Conservation (phyloP, 2,113 vertebrate genomes). For the Laticauda laticaudata region DNA sequence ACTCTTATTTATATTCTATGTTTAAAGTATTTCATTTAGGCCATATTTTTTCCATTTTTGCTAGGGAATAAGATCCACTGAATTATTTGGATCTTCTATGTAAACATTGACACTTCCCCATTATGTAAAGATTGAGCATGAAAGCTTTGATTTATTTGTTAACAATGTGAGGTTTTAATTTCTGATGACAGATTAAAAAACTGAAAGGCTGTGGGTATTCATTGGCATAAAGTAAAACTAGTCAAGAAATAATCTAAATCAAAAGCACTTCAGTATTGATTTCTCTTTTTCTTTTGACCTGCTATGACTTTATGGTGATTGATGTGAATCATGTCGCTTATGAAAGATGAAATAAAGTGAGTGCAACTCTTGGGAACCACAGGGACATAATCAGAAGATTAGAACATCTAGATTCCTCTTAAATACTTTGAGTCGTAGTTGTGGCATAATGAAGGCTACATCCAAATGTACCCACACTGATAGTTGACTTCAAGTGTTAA, state of each 20-base stretch:
- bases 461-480: neutral
- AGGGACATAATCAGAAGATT: neutral
- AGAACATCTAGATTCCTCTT: neutral
- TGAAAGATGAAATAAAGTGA: constrained; percentile 39
- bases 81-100: neutral
- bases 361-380: constrained; percentile 1
- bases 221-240: neutral
- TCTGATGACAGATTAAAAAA: neutral
- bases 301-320: constrained; percentile 24
- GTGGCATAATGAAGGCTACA: neutral
- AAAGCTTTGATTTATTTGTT: neutral
- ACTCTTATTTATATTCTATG: neutral
- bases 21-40: neutral
- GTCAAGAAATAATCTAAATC: neutral
- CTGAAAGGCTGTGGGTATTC: accelerated
- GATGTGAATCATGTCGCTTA: constrained; percentile 25
- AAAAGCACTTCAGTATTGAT: neutral
- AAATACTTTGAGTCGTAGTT: neutral
- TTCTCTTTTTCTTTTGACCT: neutral
- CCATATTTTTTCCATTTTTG: neutral
- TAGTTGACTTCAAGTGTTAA: neutral
- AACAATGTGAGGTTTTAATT: neutral
- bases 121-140: neutral
- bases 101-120: neutral
- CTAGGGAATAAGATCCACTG: neutral